A percentile compares a stretch with the other conserved stretches of the same genome.
Conservation (phyloP, 2,797 vertebrate species). For the Limnodromus scolopaceus region DNA sequence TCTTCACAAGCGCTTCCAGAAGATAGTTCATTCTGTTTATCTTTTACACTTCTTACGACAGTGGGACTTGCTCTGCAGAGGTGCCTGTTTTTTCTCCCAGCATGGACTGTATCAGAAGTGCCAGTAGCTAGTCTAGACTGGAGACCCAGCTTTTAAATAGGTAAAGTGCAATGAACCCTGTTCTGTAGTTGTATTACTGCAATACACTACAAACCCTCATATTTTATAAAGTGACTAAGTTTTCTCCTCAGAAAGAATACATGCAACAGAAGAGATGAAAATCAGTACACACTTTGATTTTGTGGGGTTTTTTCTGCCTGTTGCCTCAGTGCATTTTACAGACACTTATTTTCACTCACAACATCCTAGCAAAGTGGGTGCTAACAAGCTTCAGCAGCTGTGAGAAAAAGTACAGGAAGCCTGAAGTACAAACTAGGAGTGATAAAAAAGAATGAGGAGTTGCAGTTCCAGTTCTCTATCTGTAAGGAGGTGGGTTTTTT, state of each 20-base stretch:
- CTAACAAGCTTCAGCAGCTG: constrained; percentile 1
- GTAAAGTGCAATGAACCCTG: not conserved
- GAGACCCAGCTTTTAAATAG: not conserved
- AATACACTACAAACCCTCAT: not conserved
- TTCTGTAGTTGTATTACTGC: not conserved
- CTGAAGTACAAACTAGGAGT: not conserved
- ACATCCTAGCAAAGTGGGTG: not conserved
- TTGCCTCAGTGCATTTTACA: not conserved
- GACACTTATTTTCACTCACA: constrained; percentile 10
- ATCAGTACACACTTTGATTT: not conserved
- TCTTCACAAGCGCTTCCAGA: not conserved
- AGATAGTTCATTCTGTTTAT: not conserved
- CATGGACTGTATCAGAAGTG: not conserved
- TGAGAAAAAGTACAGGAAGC: not conserved
- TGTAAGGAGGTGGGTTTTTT: not conserved
- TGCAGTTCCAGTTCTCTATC: not conserved
- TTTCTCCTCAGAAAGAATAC: not conserved
- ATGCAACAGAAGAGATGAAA: not conserved
- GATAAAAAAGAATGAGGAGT: not conserved
- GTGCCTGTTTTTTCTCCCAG: not conserved
- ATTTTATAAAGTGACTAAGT: not conserved
- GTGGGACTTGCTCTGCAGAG: not conserved
- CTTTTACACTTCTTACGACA: not conserved
- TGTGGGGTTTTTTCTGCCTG: not conserved
- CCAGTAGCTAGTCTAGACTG: not conserved